A percentile compares a stretch with the other conserved stretches of the same genome.
These are phyloP conservation scores for Propithecus coquereli DNA, from an alignment of 2,113 vertebrate genomes.

Conservation along the genomic window DNA sequence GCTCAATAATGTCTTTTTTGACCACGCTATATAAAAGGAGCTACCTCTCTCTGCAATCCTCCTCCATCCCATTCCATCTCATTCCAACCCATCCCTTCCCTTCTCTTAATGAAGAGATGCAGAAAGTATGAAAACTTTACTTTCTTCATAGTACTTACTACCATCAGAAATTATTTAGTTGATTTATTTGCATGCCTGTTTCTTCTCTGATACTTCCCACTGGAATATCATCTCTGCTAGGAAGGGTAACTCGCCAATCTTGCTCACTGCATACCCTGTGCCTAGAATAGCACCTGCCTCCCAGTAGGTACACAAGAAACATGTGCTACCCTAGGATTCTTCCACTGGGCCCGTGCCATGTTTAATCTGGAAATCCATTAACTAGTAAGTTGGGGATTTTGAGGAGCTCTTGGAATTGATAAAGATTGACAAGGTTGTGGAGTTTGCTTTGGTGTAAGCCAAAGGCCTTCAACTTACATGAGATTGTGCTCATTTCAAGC, in stretches of 20 bases:
- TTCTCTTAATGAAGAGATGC: too few relatives aligned
- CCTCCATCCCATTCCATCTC: not conserved
- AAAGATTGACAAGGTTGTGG: not conserved
- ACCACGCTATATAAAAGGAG: not conserved
- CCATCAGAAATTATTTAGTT: not conserved
- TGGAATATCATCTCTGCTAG: not conserved
- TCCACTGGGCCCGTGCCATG: too few relatives aligned
- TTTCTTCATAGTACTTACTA: not conserved
- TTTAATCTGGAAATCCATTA: not conserved
- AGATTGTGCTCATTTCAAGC: not conserved
- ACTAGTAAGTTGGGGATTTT: not conserved
- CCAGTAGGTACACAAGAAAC: not conserved
- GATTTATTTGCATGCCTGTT: not conserved
- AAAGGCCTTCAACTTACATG: not conserved
- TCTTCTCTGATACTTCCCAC: not conserved
- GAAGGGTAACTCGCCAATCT: not conserved
- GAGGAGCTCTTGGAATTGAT: not conserved
- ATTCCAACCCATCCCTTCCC: not conserved
- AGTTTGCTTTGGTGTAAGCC: not conserved
- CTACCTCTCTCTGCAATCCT: not conserved
- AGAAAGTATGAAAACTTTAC: too few relatives aligned
- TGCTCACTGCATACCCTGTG: not conserved
- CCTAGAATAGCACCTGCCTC: not conserved
- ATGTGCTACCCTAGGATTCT: not conserved
- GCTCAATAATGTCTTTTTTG: not conserved